phyloP scores from a whole-genome alignment of 2,113 vertebrate species.

The Cinclus mexicanus region DNA sequence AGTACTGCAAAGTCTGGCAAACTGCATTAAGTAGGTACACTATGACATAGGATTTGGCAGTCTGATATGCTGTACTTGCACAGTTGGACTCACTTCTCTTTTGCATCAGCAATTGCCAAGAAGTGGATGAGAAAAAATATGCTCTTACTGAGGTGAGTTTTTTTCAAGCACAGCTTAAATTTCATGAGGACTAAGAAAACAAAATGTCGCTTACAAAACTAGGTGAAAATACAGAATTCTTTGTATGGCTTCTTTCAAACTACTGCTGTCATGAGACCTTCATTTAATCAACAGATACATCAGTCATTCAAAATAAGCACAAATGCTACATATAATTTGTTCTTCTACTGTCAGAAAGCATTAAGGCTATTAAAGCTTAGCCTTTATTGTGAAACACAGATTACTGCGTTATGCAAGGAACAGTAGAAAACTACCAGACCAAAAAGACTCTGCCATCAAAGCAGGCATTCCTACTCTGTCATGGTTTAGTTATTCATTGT shows the following conservation, averaged over 20 bases:
- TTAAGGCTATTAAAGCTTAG: not conserved
- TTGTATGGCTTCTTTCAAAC: not conserved
- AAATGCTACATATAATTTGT: accelerated
- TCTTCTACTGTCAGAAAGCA: not conserved
- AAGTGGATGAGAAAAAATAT: not conserved
- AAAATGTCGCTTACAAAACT: not conserved
- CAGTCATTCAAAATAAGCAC: not conserved
- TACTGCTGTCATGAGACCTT: not conserved
- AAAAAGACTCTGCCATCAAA: not conserved
- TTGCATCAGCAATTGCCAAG: not conserved
- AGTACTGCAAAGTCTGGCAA: not conserved
- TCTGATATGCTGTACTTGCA: not conserved
- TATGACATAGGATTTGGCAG: not conserved
- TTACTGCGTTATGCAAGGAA: not conserved
- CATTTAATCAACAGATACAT: not conserved
- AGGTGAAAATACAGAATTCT: not conserved
- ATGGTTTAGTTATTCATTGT: not conserved
- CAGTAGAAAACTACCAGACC: not conserved
- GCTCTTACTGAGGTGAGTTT: not conserved
- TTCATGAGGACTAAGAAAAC: not conserved
- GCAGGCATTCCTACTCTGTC: not conserved
- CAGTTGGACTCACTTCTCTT: not conserved
- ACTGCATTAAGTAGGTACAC: not conserved
- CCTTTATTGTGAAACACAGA: not conserved
- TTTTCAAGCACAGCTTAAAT: not conserved